Percentiles rank a stretch among this genome's conserved stretches.
These are phyloP conservation scores for Heterodera filipjevi DNA, from an alignment of 2,888 invertebrate species.

Conservation along the genomic window DNA sequence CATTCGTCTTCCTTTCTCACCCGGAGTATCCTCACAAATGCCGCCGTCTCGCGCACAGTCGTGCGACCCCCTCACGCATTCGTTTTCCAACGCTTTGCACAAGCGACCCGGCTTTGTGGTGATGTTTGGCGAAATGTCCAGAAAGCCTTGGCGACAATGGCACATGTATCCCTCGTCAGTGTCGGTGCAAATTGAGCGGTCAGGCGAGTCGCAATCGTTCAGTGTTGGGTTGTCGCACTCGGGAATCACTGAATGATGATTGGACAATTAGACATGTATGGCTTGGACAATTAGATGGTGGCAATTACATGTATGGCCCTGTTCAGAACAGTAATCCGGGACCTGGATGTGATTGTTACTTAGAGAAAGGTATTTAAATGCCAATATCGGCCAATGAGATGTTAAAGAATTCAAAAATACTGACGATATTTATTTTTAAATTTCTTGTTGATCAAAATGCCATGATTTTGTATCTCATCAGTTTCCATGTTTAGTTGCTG, in stretches of 20 bases:
- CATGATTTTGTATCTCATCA: too few relatives aligned
- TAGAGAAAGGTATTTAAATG: too few relatives aligned
- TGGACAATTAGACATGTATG: neutral
- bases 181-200: constrained; percentile 50
- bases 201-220: constrained; percentile 55
- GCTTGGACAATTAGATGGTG: neutral
- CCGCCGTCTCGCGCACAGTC: constrained; percentile 55
- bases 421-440: too few relatives aligned
- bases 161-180: constrained; percentile 53
- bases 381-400: too few relatives aligned
- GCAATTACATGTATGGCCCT: too few relatives aligned
- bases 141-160: constrained; percentile 53
- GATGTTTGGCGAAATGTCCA: constrained; percentile 63
- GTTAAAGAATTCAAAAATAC: too few relatives aligned
- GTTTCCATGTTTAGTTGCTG: too few relatives aligned
- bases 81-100: constrained; percentile 62
- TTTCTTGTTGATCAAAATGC: too few relatives aligned
- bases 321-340: too few relatives aligned
- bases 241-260: constrained; percentile 42
- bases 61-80: constrained; percentile 58
- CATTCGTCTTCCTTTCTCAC: neutral
- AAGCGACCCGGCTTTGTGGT: constrained; percentile 59
- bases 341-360: too few relatives aligned
- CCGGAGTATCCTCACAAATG: constrained; percentile 65
- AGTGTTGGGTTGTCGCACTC: constrained; percentile 55